Evolutionary conservation across 1,140 invertebrate species (phyloP).

Genomic region (Rhagoletis zephyria): DNA sequence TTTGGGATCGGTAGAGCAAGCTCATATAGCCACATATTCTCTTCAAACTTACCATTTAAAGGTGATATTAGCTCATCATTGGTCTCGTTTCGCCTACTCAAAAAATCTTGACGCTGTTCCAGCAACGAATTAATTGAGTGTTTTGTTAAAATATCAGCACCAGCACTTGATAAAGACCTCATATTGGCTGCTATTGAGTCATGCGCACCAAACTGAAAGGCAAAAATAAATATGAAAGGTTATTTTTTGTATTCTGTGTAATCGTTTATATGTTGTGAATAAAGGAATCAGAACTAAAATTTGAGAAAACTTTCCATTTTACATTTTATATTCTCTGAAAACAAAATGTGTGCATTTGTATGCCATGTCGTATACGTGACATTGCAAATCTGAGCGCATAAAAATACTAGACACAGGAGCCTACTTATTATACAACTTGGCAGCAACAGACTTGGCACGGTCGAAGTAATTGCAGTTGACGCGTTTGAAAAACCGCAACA

Average conservation of each 20-base stretch:
- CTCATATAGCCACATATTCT: too few relatives aligned
- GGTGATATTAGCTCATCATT: conserved; percentile 65
- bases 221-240: neutral
- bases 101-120: conserved; percentile 68
- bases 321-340: neutral
- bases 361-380: conserved; percentile 33
- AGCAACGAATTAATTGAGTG: conserved; percentile 75
- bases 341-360: neutral
- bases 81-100: conserved; percentile 60
- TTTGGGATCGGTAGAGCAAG: too few relatives aligned
- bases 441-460: conserved; percentile 18
- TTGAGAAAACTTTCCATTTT: neutral
- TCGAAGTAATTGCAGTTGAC: conserved; percentile 7
- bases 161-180: conserved; percentile 61
- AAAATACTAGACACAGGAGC: neutral
- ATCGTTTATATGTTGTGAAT: too few relatives aligned
- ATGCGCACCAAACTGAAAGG: conserved; percentile 65
- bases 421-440: neutral
- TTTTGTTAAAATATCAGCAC: conserved; percentile 73
- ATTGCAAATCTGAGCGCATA: neutral
- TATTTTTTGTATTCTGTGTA: neutral
- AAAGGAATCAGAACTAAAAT: neutral
- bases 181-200: conserved; percentile 64
- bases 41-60: conserved; percentile 64
- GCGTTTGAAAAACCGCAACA: conserved; percentile 49